Percentiles rank a stretch among this genome's conserved stretches.
Conservation (phyloP, 2,888 invertebrate genomes). For the Xestoiulus laeticollis region DNA sequence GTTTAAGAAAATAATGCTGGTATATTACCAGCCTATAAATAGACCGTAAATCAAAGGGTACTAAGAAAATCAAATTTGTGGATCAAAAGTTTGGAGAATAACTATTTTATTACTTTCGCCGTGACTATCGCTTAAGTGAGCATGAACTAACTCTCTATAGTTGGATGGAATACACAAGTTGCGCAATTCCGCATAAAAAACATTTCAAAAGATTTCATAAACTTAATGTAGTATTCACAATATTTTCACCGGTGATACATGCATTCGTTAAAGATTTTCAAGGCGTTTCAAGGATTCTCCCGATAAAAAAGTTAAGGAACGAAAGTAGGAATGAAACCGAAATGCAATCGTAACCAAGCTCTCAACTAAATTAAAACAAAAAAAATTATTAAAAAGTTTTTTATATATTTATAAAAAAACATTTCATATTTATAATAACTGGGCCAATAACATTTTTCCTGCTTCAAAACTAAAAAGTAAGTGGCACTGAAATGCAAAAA, state of each 20-base stretch:
- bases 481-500: constrained; percentile 43
- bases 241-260: constrained; percentile 40
- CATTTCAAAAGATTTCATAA: constrained; percentile 23
- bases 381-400: constrained; percentile 40
- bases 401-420: constrained; percentile 43
- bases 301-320: not conserved
- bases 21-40: not conserved
- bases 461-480: constrained; percentile 30
- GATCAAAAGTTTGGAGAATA: not conserved
- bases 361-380: constrained; percentile 31
- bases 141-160: not conserved
- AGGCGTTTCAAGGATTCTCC: constrained; percentile 24
- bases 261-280: constrained; percentile 10
- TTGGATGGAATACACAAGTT: not conserved
- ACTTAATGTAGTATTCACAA: constrained; percentile 34
- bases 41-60: not conserved
- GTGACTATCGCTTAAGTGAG: not conserved
- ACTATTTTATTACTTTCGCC: not conserved
- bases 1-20: not conserved
- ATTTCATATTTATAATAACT: constrained; percentile 41
- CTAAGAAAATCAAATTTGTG: not conserved
- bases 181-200: not conserved
- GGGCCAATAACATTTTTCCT: constrained; percentile 43
- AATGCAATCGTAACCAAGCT: constrained; percentile 24
- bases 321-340: constrained; percentile 38